phyloP scores from a whole-genome alignment of 2,113 vertebrate species.

The Spilogale gracilis region DNA sequence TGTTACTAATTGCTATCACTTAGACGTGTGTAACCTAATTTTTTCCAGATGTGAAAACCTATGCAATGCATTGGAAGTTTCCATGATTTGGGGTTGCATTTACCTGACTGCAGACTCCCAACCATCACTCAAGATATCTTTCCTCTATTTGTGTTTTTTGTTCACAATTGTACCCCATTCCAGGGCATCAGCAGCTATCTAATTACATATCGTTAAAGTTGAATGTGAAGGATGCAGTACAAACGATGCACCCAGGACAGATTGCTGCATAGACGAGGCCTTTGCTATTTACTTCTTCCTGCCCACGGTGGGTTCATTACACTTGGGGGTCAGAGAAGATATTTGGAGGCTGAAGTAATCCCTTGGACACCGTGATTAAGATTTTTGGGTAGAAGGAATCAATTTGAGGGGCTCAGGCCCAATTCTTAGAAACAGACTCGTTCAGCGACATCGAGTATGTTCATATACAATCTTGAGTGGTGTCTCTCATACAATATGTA shows the following conservation, averaged over 20 bases:
- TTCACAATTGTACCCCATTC: background rate
- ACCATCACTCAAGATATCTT: background rate
- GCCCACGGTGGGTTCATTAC: background rate
- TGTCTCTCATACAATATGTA: background rate
- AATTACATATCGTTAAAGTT: background rate
- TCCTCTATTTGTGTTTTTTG: background rate
- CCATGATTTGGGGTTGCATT: background rate
- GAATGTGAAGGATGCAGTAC: background rate
- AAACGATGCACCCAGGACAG: background rate
- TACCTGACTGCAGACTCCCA: background rate
- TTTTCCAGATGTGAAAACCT: slow-evolving; percentile 15
- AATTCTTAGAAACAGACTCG: background rate
- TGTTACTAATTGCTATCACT: slow-evolving; percentile 10
- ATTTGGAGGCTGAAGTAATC: background rate
- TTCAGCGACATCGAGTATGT: background rate
- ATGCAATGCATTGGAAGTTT: background rate
- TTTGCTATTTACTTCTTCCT: background rate
- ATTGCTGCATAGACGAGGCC: background rate
- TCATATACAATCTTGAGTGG: background rate
- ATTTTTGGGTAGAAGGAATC: background rate
- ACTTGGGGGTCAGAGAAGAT: background rate
- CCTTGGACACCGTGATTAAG: background rate
- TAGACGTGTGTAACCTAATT: background rate
- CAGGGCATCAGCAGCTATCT: background rate
- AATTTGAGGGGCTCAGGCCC: background rate